Base-by-base conservation (phyloP, 2,888 invertebrate genomes). In the Pseudolycoriella hygida region DNA sequence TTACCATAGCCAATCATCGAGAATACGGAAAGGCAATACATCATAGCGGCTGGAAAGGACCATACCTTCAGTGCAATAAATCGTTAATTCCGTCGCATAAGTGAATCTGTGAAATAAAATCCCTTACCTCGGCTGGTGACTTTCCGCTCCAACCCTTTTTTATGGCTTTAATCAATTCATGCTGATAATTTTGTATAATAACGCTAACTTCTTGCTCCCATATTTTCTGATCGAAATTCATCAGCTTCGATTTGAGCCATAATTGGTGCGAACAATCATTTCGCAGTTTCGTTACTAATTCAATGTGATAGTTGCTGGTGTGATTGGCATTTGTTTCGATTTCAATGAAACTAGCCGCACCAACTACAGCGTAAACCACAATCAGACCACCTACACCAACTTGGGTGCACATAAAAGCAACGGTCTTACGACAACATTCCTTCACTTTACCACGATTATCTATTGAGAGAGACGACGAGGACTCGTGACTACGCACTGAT, bases 1-100 rank as follows among this genome's bases (percentile, higher is more conserved):
- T 87, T 87, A 0, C 89, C 89, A 58, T 88, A 89, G 2, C 89
- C 89, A 53, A 89, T 87, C 89, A 89, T 89, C 3, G 89, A 88
- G 57, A 89, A 87, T 5, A 88, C 80, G 18, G 87, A 87, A 11
- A 89, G 63, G 20, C 83, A 87, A 59, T 83, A 90, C 87, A 89
- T 89, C 3, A 89, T 63, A 0, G 89, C 85, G 0, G 86, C 85
- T 1, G 89, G 85, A 55, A 87, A 87, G 0, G 82, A 80, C 89
- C 89, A 90, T 45, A 80, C 25, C 25, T 25, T 25, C 25, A 25
- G 25, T 25, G 25, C 25, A 25, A 25, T 25, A 25, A 25, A 25
- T 8, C 25, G 25, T n/a, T n/a, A n/a, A n/a, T n/a, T n/a, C n/a
- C 25, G 8, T 25, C 8, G 25, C 25, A 25, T 25, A 6, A 25